Base-by-base conservation (phyloP, 2,113 vertebrate species). In the Psittacula cyanocephala region DNA sequence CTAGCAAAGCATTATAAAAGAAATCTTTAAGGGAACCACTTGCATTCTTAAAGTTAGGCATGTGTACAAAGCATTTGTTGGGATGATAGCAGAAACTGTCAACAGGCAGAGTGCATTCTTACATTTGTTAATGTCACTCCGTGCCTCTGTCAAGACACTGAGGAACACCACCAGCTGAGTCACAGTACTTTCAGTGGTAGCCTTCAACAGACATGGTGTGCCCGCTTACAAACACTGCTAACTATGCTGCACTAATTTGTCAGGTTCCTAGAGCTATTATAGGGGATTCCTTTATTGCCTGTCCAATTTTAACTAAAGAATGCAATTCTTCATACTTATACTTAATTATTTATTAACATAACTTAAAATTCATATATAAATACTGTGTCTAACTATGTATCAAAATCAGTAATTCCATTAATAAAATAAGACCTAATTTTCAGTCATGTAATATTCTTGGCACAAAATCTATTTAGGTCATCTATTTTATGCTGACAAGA, bases 401-500 rank as follows among this genome's bases (percentile, higher is more conserved):
- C 47, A 86, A 92, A 94, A 96, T 76, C 25, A 89, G 6, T 71
- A 57, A 70, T 67, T 76, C 31, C 18, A 85, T 89, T 74, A 80
- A 93, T 59, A 85, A 97, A 88, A 82, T 75, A 13, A 93, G 52
- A 75, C 17, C 20, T 76, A 23, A 83, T 89, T 96, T 93, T 95
- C 50, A 93, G 81, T 94, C 85, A 88, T 35, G 35, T 57, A 89
- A 82, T 90, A 95, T 77, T 94, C 74, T 86, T 67, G 92, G 62
- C 75, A 93, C 29, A 93, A 76, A 68, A 93, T 87, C 67, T 78
- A 77, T 95, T 97, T 95, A 88, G 35, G 57, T 49, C 31, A 92
- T 92, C 41, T 39, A 83, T 89, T 96, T 95, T 71, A 85, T 49
- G 35, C 77, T 87, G 43, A 96, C 87, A 91, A 92, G 84, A 96